Evolutionary conservation across 2,888 invertebrate genomes (phyloP).

Genomic region (Tiphia femorata): DNA sequence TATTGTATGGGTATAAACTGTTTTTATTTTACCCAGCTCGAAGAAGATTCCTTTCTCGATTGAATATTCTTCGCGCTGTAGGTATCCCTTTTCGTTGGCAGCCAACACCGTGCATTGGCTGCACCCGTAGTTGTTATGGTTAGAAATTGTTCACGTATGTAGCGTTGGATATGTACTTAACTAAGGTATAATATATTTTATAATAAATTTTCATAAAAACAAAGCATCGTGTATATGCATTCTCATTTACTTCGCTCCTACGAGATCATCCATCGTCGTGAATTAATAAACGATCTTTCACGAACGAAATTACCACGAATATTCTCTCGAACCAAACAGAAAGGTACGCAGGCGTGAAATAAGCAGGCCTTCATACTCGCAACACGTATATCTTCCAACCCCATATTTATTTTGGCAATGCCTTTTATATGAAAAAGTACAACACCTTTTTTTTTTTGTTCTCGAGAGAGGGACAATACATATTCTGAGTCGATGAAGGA

Average conservation of each 20-base stretch:
- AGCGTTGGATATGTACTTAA: constrained; percentile 66
- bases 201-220: constrained; percentile 61
- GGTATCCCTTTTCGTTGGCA: not conserved
- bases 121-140: constrained; percentile 43
- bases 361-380: constrained; percentile 1
- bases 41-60: not conserved
- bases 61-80: not conserved
- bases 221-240: not conserved
- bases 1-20: not conserved
- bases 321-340: too few relatives aligned
- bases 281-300: too few relatives aligned
- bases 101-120: constrained; percentile 5
- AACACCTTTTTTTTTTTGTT: constrained; percentile 56
- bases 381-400: constrained; percentile 55
- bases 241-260: too few relatives aligned
- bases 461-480: constrained; percentile 57
- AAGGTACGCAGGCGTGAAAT: constrained; percentile 4
- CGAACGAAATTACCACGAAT: too few relatives aligned
- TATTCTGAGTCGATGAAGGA: constrained; percentile 24
- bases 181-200: constrained; percentile 66
- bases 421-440: constrained; percentile 67
- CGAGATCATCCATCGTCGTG: too few relatives aligned
- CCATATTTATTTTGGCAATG: constrained; percentile 66
- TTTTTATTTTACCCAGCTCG: not conserved
- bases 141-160: constrained; percentile 51